phyloP scores from a whole-genome alignment of 2,797 vertebrate species.

The Gymnothorax reevesii region DNA sequence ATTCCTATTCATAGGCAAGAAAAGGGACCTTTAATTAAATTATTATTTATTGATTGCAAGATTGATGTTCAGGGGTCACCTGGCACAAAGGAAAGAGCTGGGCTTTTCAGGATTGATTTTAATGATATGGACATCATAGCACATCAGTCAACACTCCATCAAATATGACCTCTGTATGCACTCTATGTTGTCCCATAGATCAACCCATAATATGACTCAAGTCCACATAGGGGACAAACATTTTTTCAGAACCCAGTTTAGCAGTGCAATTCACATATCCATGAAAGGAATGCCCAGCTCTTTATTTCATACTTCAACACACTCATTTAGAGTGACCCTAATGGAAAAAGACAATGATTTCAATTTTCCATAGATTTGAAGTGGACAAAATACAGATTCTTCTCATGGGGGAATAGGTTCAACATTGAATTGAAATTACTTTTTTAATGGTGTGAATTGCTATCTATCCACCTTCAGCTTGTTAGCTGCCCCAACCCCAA shows the following conservation, averaged over 20 bases:
- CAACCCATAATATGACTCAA: background rate
- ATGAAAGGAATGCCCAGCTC: background rate
- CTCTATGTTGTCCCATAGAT: background rate
- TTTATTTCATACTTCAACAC: background rate
- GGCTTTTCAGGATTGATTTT: slow-evolving; percentile 11
- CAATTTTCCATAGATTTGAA: background rate
- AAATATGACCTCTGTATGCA: background rate
- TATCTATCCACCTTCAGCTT: background rate
- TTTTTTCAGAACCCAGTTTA: background rate
- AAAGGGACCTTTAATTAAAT: slow-evolving; percentile 27
- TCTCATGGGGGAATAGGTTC: background rate
- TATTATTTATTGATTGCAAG: slow-evolving; percentile 28
- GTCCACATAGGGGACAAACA: background rate
- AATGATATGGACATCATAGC: background rate
- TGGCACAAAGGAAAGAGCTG: slow-evolving; percentile 5
- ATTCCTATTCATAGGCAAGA: slow-evolving; percentile 21
- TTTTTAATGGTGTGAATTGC: background rate
- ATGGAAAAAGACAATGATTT: background rate
- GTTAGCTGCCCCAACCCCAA: background rate
- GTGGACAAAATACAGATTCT: background rate
- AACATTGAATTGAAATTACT: background rate
- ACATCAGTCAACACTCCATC: slow-evolving; percentile 20
- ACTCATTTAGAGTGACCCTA: background rate
- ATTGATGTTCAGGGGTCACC: slow-evolving; percentile 1
- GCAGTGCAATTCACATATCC: background rate